These are phyloP conservation scores for Phacellophora camtschatica DNA, from an alignment of 30 jellyfish, hydroid and myxozoan species.

Conservation along the genomic window DNA sequence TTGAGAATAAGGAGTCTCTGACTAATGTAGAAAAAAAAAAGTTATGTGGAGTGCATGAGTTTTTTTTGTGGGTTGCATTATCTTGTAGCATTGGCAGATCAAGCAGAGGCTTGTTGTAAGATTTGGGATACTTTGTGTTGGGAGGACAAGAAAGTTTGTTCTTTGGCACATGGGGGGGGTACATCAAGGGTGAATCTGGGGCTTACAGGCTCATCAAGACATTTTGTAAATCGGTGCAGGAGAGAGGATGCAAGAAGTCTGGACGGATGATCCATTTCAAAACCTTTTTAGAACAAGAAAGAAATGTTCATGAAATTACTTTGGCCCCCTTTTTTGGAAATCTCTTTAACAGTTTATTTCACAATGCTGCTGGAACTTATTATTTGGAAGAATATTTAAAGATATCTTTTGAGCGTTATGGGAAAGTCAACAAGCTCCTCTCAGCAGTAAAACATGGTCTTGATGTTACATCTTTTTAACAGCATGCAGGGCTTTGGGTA, in stretches of 20 bases:
- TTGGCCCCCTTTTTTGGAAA: constrained; percentile 32
- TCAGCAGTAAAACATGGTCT: constrained; percentile 46
- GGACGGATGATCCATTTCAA: constrained; percentile 36
- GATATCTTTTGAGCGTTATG: background rate
- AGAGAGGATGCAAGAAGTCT: constrained; percentile 46
- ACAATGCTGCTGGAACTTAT: background rate
- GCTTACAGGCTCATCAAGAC: constrained; percentile 14
- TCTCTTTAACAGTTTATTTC: constrained; percentile 23
- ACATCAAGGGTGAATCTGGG: constrained; percentile 45
- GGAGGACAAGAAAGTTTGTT: constrained; percentile 54
- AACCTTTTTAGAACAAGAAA: background rate
- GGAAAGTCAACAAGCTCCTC: background rate
- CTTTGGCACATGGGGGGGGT: constrained; percentile 51
- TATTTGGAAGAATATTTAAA: constrained; percentile 1
- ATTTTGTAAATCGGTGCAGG: constrained; percentile 32
- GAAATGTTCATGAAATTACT: background rate
- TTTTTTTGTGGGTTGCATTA: constrained; percentile 62
- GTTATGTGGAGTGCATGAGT: background rate
- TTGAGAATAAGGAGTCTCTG: constrained; percentile 9
- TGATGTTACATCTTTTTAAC: background rate
- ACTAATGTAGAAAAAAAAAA: background rate
- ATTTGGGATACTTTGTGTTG: constrained; percentile 48
- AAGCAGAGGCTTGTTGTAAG: constrained; percentile 45
- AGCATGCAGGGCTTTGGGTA: background rate
- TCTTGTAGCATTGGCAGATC: constrained; percentile 63